Base-by-base conservation (phyloP, 2,797 vertebrate genomes). In the Gymnocypris eckloni region DNA sequence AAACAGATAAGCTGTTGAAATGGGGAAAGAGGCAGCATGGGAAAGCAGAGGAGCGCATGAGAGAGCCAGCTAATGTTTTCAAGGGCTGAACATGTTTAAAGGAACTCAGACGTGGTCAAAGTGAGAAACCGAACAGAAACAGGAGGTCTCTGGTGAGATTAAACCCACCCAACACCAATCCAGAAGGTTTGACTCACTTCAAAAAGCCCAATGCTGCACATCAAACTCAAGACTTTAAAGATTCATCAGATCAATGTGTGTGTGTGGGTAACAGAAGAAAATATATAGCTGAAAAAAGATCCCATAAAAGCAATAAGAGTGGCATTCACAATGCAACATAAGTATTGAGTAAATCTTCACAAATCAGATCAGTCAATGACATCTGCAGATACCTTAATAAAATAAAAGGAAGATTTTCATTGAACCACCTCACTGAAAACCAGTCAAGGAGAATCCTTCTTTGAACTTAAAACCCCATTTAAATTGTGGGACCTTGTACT, bases 401-500 rank as follows among this genome's bases (percentile, higher is more conserved):
- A 75, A 20, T 37, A 39, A 41, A 77, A 2, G 12, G 4, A 39
- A 56, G n/a, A 20, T 28, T 10, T 39, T 41, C 6, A 45, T 73
- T 61, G 16, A 66, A 83, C 4, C 28, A 66, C 45, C 45, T 67
- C 33, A 50, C 22, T n/a, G 2, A 41, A 70, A 81, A 70, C 22
- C 0, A 1, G 8, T 69, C 20, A 54, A 20, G 16, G 8, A 37
- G 56, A 45, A 33, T 48, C 43, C n/a, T 20, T 79, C 0, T 20
- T 28, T 56, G 1, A 25, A 41, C 22, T 41, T 61, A 25, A 25
- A n/a, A 78, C 48, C 15, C 9, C 15, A 80, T 67, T 80, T 80
- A 33, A 48, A 33, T 4, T 22, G 2, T 81, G 79, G n/a, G 61
- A 37, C 39, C 90, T 89, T 89, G 75, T 84, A 88, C 69, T 59